Evolutionary conservation across 2,888 invertebrate genomes (phyloP).

Genomic region (Oligia latruncula): DNA sequence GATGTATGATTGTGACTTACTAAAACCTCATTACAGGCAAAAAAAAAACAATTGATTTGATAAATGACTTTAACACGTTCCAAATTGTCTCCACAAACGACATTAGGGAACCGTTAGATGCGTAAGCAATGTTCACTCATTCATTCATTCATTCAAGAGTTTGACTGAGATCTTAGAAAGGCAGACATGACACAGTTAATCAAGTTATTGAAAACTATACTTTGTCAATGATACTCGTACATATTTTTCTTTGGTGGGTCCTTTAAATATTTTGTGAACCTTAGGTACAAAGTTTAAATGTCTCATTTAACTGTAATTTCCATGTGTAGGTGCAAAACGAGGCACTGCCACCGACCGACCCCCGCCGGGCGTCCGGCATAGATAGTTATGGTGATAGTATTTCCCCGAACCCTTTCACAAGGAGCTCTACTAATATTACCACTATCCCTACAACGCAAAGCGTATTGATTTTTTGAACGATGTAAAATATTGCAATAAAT

Average conservation of each 20-base stretch:
- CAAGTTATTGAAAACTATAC: neutral
- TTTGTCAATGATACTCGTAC: neutral
- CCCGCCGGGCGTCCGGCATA: neutral
- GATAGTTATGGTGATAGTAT: neutral
- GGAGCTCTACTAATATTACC: neutral
- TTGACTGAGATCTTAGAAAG: constrained; percentile 32
- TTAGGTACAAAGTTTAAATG: neutral
- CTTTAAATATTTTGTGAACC: neutral
- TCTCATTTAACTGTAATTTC: neutral
- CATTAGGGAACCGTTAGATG: constrained; percentile 56
- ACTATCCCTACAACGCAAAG: neutral
- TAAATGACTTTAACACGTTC: constrained; percentile 49
- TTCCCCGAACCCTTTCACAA: neutral
- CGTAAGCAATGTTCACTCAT: constrained; percentile 54
- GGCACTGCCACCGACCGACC: too few species aligned
- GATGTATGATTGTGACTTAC: constrained; percentile 51
- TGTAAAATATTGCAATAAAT: neutral
- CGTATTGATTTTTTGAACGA: neutral
- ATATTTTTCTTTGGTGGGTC: neutral
- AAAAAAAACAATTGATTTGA: constrained; percentile 51
- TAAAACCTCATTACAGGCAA: constrained; percentile 39
- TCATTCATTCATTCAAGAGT: constrained; percentile 49
- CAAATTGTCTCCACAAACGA: constrained; percentile 38
- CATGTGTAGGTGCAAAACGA: too few species aligned
- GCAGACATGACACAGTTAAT: constrained; percentile 15